Percentiles rank a stretch among this genome's conserved stretches.
phyloP scores from a whole-genome alignment of 2,797 vertebrate genomes.

The Neostethus bicornis region DNA sequence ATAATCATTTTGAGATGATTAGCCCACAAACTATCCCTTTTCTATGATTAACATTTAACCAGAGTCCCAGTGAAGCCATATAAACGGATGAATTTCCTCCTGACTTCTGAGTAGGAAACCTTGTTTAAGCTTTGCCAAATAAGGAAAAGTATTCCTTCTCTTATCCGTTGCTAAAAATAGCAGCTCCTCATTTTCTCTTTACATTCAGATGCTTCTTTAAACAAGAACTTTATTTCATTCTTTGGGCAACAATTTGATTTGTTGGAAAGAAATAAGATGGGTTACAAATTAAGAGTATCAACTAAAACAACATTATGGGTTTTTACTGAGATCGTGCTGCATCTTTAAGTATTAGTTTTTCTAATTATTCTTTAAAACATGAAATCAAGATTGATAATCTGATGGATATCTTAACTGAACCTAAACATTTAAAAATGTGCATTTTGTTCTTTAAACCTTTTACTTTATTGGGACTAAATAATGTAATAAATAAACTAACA shows the following conservation, averaged over 20 bases:
- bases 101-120: constrained; percentile 56
- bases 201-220: constrained; percentile 67
- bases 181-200: constrained; percentile 67
- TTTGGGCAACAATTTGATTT: constrained; percentile 30
- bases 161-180: constrained; percentile 78
- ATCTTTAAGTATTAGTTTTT: constrained; percentile 28
- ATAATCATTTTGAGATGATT: constrained; percentile 20
- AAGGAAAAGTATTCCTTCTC: constrained; percentile 82
- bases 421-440: constrained; percentile 26
- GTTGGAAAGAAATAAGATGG: too few relatives aligned
- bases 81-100: constrained; percentile 57
- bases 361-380: constrained; percentile 20
- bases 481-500: background rate
- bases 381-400: constrained; percentile 14
- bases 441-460: constrained; percentile 12
- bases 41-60: constrained; percentile 15
- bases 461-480: background rate
- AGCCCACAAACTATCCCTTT: constrained; percentile 9
- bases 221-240: constrained; percentile 57
- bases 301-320: constrained; percentile 3
- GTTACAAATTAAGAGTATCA: too few relatives aligned
- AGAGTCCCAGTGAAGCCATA: constrained; percentile 18
- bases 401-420: constrained; percentile 34
- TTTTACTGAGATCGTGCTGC: background rate
- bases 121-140: constrained; percentile 78